phyloP scores from a whole-genome alignment of 1,140 invertebrate species.

The Mesaphorura yosii region DNA sequence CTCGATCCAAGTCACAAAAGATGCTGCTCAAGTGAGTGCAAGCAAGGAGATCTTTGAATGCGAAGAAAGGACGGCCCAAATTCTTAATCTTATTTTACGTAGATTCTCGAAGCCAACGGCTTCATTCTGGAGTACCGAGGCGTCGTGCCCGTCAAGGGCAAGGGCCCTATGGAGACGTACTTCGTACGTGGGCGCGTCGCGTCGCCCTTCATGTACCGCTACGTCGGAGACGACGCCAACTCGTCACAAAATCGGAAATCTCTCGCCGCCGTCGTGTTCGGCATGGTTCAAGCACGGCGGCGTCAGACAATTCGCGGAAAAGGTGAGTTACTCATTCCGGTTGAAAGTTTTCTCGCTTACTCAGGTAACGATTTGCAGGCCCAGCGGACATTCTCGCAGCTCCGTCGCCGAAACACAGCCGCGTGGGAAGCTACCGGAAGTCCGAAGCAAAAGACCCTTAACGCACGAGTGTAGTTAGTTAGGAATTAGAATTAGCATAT shows the following conservation, averaged over 20 bases:
- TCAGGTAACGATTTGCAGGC: slow-evolving; percentile 15
- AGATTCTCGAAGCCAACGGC: slow-evolving; percentile 57
- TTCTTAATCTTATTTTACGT: slow-evolving; percentile 23
- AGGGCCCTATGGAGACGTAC: slow-evolving; percentile 89
- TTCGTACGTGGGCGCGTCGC: slow-evolving; percentile 59
- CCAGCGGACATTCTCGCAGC: slow-evolving; percentile 23
- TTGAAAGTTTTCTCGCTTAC: slow-evolving; percentile 8
- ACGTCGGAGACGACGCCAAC: slow-evolving; percentile 49
- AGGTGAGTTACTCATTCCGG: slow-evolving; percentile 19
- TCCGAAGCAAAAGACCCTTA: slow-evolving; percentile 26
- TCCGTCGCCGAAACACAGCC: slow-evolving; percentile 20
- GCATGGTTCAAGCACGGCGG: slow-evolving; percentile 60
- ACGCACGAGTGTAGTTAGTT: no score
- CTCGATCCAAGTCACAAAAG: slow-evolving; percentile 72
- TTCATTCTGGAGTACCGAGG: slow-evolving; percentile 66
- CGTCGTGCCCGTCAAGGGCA: slow-evolving; percentile 79
- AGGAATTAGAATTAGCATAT: no score
- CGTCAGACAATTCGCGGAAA: slow-evolving; percentile 35
- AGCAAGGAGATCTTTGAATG: background rate
- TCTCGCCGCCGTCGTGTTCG: slow-evolving; percentile 74
- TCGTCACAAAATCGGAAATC: slow-evolving; percentile 57
- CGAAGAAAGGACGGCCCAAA: no score
- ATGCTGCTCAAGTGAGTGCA: slow-evolving; percentile 57
- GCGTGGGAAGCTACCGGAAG: slow-evolving; percentile 21
- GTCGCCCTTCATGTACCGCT: slow-evolving; percentile 32